Conservation (phyloP, 2,888 invertebrate species). For the Lepidocyrtoides sp. region DNA sequence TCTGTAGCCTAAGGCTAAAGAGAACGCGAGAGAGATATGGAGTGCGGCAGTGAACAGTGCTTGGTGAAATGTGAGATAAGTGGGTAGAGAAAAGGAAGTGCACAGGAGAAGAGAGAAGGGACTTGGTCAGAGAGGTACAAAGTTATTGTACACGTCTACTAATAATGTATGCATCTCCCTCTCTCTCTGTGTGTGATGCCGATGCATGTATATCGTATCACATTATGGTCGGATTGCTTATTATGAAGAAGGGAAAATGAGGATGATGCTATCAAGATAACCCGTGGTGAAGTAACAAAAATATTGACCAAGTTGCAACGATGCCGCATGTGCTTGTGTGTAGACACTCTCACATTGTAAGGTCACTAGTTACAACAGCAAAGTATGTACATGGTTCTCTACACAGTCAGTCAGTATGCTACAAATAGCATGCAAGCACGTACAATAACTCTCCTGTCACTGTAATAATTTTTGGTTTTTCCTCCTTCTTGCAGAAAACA, state of each 20-base stretch:
- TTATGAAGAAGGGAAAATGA: background rate
- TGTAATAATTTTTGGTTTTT: too few species aligned
- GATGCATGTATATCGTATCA: too few species aligned
- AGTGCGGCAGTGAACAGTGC: background rate
- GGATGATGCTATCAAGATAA: constrained; percentile 22
- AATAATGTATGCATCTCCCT: too few species aligned
- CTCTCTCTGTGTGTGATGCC: too few species aligned
- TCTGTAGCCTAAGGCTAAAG: background rate
- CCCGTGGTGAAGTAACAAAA: background rate
- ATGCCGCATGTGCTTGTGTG: too few species aligned
- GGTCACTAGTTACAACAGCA: background rate
- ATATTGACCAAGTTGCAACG: constrained; percentile 12
- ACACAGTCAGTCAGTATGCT: too few species aligned
- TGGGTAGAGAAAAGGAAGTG: background rate
- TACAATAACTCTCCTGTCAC: too few species aligned
- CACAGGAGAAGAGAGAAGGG: background rate
- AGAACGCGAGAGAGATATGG: background rate
- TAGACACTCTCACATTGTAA: too few species aligned
- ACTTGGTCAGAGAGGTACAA: background rate
- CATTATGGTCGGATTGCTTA: background rate
- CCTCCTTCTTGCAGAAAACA: background rate
- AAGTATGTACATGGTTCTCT: too few species aligned
- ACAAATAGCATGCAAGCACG: background rate
- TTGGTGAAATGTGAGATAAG: constrained; percentile 32
- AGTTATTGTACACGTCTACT: too few species aligned